phyloP scores from a whole-genome alignment of 2,888 invertebrate species.

The Torymus texanus region DNA sequence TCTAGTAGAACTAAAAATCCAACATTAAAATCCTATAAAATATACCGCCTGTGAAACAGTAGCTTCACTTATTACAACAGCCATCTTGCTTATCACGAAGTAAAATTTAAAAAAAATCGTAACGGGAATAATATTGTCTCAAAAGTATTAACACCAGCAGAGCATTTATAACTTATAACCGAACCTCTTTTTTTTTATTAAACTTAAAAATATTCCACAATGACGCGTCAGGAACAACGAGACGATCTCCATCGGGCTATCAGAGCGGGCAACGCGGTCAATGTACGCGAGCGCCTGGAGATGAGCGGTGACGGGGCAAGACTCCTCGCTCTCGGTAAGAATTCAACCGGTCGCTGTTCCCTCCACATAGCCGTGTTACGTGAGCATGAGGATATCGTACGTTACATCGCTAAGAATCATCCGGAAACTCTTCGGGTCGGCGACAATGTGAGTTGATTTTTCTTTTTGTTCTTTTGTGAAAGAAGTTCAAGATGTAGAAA shows the following conservation, averaged over 20 bases:
- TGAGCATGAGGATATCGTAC: conserved; percentile 88
- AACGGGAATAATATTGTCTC: too few relatives aligned
- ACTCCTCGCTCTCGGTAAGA: conserved; percentile 80
- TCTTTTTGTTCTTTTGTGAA: not conserved
- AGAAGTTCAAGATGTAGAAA: too few relatives aligned
- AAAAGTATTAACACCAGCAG: too few relatives aligned
- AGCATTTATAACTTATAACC: too few relatives aligned
- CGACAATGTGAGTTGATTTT: conserved; percentile 84
- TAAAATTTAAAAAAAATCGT: too few relatives aligned
- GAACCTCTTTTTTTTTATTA: too few relatives aligned
- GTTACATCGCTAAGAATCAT: conserved; percentile 83
- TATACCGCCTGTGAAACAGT: too few relatives aligned
- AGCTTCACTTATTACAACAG: too few relatives aligned
- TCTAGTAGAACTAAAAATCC: too few relatives aligned
- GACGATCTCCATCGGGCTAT: conserved; percentile 87
- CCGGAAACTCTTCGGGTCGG: conserved; percentile 85
- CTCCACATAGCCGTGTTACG: conserved; percentile 91
- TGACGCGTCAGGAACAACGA: conserved; percentile 80
- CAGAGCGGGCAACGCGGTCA: conserved; percentile 79
- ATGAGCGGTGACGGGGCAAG: conserved; percentile 77
- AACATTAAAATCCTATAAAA: too few relatives aligned
- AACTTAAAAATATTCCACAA: too few relatives aligned
- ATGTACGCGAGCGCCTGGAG: conserved; percentile 78
- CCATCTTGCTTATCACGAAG: too few relatives aligned
- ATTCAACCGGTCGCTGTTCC: conserved; percentile 84